phyloP scores from a whole-genome alignment of 2,888 invertebrate species.

The Ornithoptera priamus region DNA sequence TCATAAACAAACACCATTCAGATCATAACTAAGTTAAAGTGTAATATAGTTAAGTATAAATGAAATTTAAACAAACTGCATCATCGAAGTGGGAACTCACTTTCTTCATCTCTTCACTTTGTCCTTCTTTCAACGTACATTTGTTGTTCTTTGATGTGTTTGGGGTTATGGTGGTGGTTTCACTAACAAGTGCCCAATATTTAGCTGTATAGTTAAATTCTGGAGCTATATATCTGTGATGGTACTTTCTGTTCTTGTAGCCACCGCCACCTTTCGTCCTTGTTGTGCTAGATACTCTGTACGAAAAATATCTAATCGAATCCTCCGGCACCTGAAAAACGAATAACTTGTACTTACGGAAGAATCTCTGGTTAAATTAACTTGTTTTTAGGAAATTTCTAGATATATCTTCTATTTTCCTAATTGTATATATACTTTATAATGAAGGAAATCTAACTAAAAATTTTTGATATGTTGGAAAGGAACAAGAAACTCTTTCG shows the following conservation, averaged over 20 bases:
- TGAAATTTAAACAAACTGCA: too few species aligned
- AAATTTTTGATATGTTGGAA: too few species aligned
- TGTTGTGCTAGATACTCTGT: constrained; percentile 72
- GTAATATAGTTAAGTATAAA: too few species aligned
- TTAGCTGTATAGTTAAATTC: constrained; percentile 73
- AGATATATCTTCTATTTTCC: too few species aligned
- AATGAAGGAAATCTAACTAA: too few species aligned
- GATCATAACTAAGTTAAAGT: too few species aligned
- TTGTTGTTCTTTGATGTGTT: constrained; percentile 62
- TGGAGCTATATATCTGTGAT: constrained; percentile 72
- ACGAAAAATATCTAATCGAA: constrained; percentile 67
- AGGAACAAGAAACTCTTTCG: too few species aligned
- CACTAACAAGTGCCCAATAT: constrained; percentile 73
- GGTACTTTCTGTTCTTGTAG: constrained; percentile 67
- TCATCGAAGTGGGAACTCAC: constrained; percentile 38
- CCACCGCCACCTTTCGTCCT: constrained; percentile 70
- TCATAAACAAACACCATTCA: too few species aligned
- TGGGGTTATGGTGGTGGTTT: constrained; percentile 58
- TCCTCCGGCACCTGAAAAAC: constrained; percentile 61
- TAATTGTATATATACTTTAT: too few species aligned
- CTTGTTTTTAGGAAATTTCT: neutral
- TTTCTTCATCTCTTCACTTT: constrained; percentile 69
- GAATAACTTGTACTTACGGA: neutral
- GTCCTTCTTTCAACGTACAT: constrained; percentile 68
- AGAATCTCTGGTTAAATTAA: neutral